These are phyloP conservation scores for Agriopis leucophaearia DNA, from an alignment of 2,888 invertebrate species.

Conservation along the genomic window DNA sequence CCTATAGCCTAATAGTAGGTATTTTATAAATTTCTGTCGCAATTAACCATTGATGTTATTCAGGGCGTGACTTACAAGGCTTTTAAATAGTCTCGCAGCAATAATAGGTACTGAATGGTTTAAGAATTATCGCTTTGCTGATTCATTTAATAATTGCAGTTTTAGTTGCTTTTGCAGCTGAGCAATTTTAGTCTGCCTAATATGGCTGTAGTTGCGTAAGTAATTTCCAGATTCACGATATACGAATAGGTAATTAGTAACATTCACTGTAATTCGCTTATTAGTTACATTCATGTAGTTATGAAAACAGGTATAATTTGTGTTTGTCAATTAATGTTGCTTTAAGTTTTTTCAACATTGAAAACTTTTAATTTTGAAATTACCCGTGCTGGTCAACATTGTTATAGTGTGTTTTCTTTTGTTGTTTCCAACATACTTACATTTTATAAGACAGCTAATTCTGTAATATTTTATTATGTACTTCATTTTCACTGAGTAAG, in stretches of 20 bases:
- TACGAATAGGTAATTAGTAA: neutral
- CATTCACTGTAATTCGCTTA: too few species aligned
- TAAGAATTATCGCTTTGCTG: conserved; percentile 8
- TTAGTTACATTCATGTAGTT: neutral
- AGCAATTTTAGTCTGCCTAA: neutral
- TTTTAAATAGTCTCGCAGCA: conserved; percentile 58
- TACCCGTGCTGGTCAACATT: neutral
- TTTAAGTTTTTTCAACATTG: too few species aligned
- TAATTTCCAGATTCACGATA: neutral
- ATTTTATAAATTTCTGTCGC: neutral
- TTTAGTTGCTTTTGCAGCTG: conserved; percentile 4
- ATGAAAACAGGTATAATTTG: neutral
- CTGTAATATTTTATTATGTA: neutral
- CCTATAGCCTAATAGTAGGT: too few species aligned
- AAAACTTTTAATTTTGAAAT: too few species aligned
- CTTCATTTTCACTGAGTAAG: neutral
- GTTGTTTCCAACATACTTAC: neutral
- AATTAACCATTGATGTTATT: conserved; percentile 54
- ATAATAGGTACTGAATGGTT: conserved; percentile 34
- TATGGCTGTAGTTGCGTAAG: conserved; percentile 5
- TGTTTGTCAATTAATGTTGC: neutral
- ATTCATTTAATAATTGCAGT: conserved; percentile 18
- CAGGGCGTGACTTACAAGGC: conserved; percentile 73
- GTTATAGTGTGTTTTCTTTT: neutral
- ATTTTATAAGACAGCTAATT: neutral